Conservation (phyloP, 2,797 vertebrate genomes). For the Falco novaeseelandiae region DNA sequence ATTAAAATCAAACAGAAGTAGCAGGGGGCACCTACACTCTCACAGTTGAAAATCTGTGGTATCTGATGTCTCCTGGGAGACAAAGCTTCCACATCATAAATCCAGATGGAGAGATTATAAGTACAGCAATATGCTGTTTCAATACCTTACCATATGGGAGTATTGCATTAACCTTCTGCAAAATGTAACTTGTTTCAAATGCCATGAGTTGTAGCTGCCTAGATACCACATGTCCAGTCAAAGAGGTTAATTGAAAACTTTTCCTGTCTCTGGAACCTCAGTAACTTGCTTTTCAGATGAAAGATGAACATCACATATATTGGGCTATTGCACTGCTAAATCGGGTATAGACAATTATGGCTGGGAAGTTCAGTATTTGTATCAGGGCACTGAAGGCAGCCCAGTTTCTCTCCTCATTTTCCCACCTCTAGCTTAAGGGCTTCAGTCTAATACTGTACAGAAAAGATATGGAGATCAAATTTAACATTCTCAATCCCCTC, state of each 20-base stretch:
- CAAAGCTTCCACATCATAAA: background rate
- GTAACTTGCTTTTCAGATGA: background rate
- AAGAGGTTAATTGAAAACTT: conserved; percentile 6
- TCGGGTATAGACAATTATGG: background rate
- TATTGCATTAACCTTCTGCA: background rate
- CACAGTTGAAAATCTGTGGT: background rate
- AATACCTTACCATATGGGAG: background rate
- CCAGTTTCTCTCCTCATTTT: background rate
- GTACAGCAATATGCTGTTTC: background rate
- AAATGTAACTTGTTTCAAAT: background rate
- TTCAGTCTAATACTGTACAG: background rate
- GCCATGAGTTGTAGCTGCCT: background rate
- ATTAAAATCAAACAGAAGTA: background rate
- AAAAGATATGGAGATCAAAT: background rate
- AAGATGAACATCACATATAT: background rate
- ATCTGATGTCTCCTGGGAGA: background rate
- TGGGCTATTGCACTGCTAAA: background rate
- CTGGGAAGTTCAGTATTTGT: background rate
- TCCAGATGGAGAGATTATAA: background rate
- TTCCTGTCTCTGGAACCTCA: background rate
- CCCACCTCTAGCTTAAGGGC: background rate
- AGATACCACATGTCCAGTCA: background rate
- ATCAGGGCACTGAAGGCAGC: background rate
- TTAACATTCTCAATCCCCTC: background rate
- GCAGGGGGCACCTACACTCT: background rate